A percentile compares a stretch with the other conserved stretches of the same genome.
These are phyloP conservation scores for Nymphalis polychloros DNA, from an alignment of 2,888 invertebrate genomes.

Conservation along the genomic window DNA sequence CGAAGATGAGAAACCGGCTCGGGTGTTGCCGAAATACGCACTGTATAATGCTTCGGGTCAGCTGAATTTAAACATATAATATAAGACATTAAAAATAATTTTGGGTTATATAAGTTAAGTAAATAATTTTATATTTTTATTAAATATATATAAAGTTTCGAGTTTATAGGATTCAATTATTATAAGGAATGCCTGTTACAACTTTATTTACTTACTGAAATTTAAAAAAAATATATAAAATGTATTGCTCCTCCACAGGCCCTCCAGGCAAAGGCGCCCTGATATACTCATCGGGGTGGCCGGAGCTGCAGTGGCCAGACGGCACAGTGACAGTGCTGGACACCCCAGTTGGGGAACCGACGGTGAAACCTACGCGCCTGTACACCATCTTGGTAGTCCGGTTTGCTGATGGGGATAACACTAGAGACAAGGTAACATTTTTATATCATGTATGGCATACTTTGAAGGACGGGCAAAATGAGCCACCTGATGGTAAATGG, in stretches of 20 bases:
- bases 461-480: too few species aligned
- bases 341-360: constrained; percentile 67
- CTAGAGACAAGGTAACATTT: constrained; percentile 59
- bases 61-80: not conserved
- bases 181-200: too few species aligned
- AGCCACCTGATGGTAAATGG: too few species aligned
- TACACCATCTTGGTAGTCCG: constrained; percentile 72
- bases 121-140: too few species aligned
- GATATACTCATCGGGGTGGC: constrained; percentile 78
- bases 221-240: not conserved
- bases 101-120: too few species aligned
- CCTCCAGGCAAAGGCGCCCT: constrained; percentile 72
- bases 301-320: constrained; percentile 68
- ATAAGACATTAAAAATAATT: too few species aligned
- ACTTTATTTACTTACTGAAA: too few species aligned
- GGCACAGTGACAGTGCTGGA: constrained; percentile 57
- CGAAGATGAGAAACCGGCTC: constrained; percentile 58
- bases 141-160: too few species aligned
- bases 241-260: constrained; percentile 48
- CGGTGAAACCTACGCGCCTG: constrained; percentile 67
- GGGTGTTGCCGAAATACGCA: constrained; percentile 65
- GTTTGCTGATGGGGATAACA: constrained; percentile 66
- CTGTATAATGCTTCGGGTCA: constrained; percentile 80
- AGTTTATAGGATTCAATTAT: too few species aligned
- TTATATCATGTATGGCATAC: not conserved